Conservation (phyloP, 2,113 vertebrate genomes). For the Garra rufa region DNA sequence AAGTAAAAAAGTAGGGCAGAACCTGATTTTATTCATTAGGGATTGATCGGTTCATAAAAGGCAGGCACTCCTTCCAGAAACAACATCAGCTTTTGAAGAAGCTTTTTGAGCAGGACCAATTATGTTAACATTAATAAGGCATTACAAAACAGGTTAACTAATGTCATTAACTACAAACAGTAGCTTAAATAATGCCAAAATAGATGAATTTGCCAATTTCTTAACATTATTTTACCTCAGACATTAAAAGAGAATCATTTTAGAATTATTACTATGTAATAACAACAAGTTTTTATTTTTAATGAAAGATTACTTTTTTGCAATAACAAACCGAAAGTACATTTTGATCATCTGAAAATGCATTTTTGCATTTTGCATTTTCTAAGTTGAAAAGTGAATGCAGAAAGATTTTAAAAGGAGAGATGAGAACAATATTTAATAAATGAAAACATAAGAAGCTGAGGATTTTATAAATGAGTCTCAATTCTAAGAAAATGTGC, state of each 20-base stretch:
- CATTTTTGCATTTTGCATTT: not conserved
- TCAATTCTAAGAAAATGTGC: not conserved
- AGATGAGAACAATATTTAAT: not conserved
- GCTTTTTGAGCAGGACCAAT: not conserved
- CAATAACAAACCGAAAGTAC: not conserved
- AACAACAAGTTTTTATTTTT: not conserved
- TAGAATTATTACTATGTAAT: not conserved
- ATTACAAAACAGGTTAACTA: not conserved
- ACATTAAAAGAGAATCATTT: not conserved
- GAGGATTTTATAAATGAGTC: not conserved
- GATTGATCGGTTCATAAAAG: not conserved
- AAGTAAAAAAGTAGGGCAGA: not conserved
- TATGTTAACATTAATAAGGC: not conserved
- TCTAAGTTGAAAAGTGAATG: not conserved
- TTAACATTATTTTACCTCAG: not conserved
- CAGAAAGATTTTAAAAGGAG: not conserved
- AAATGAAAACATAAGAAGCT: not conserved
- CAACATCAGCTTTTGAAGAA: not conserved
- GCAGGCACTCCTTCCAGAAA: not conserved
- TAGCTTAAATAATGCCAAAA: not conserved
- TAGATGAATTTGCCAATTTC: not conserved
- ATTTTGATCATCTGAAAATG: not conserved
- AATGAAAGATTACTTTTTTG: not conserved
- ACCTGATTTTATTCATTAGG: not conserved
- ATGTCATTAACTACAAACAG: not conserved